phyloP scores from a whole-genome alignment of 2,797 vertebrate species.

The Miichthys miiuy region DNA sequence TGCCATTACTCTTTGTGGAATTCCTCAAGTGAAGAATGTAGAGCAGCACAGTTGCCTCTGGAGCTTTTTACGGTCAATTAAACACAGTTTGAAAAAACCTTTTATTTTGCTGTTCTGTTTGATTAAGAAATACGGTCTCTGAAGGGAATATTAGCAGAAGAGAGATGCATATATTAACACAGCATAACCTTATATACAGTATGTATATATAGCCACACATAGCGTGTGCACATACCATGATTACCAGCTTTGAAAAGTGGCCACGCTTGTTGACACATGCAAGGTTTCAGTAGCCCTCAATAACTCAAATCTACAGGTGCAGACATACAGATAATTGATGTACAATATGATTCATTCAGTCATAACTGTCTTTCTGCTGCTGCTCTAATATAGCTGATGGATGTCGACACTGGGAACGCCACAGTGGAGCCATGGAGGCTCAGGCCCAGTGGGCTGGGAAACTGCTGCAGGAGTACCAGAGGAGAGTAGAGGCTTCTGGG shows the following conservation, averaged over 20 bases:
- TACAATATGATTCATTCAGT: constrained; percentile 1
- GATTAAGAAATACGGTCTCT: background rate
- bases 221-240: background rate
- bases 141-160: background rate
- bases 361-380: constrained; percentile 2
- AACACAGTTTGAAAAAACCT: background rate
- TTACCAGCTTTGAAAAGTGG: constrained; percentile 4
- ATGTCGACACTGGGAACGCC: constrained; percentile 94
- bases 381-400: constrained; percentile 86
- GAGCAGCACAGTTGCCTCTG: constrained; percentile 26
- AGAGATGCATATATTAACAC: background rate
- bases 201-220: background rate
- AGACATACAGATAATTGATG: background rate
- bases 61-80: constrained; percentile 28
- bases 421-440: constrained; percentile 94
- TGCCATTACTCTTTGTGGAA: constrained; percentile 53
- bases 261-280: background rate
- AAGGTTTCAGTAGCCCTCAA: background rate
- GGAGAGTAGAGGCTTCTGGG: constrained; percentile 83
- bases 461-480: constrained; percentile 92
- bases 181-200: background rate
- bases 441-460: constrained; percentile 92
- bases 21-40: constrained; percentile 52
- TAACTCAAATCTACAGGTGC: background rate
- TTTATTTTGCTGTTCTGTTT: constrained; percentile 20